These are phyloP conservation scores for Peromyscus californicus DNA, from an alignment of 2,113 vertebrate species.

Conservation along the genomic window DNA sequence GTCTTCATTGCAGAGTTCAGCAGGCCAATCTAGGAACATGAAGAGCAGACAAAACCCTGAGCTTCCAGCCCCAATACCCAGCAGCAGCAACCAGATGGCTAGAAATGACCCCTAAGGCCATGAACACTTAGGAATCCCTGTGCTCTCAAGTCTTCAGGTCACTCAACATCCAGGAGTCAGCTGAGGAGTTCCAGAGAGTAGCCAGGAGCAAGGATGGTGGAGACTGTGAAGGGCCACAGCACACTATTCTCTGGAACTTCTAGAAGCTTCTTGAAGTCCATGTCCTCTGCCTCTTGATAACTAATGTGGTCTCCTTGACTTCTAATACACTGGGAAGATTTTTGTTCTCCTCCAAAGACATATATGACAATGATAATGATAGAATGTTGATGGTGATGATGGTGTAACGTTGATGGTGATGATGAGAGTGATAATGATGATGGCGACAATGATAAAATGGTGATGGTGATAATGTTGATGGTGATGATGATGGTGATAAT, in stretches of 20 bases:
- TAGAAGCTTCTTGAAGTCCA: not conserved
- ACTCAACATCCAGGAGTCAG: not conserved
- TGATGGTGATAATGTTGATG: not conserved
- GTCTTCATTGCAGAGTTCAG: not conserved
- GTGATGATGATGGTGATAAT: not conserved
- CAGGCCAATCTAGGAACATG: not conserved
- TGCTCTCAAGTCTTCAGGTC: not conserved
- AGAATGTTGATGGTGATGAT: not conserved
- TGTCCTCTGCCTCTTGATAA: not conserved
- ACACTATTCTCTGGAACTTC: not conserved
- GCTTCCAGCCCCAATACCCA: not conserved
- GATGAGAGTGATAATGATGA: not conserved
- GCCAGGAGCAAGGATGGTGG: not conserved
- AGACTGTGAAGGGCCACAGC: not conserved
- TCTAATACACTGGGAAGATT: not conserved
- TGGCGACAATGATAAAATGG: not conserved
- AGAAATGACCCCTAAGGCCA: not conserved
- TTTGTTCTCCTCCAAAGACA: not conserved
- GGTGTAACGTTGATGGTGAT: not conserved
- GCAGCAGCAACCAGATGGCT: not conserved
- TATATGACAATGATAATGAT: not conserved
- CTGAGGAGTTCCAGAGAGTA: not conserved
- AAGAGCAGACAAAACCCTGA: not conserved
- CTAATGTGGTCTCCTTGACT: not conserved
- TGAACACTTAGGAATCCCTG: not conserved